Percentiles rank a stretch among this genome's conserved stretches.
phyloP scores from a whole-genome alignment of 92 coral and sea anemone species.

The Nematostella vectensis region DNA sequence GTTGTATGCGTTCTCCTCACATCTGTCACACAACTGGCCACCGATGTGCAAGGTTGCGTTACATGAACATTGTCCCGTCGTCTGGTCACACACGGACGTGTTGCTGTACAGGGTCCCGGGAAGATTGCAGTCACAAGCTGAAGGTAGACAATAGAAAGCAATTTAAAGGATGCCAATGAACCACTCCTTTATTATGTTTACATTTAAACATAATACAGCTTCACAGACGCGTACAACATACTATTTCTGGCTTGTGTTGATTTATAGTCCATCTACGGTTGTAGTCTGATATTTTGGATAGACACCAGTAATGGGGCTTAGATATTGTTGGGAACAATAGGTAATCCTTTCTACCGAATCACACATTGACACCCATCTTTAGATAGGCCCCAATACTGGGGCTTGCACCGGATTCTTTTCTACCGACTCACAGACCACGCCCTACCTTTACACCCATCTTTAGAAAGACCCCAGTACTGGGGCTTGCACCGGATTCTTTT shows the following conservation, averaged over 20 bases:
- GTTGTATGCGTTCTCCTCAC: conserved; percentile 82
- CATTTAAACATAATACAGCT: too few species aligned
- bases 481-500: conserved; percentile 58
- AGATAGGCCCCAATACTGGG: conserved; percentile 76
- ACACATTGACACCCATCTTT: conserved; percentile 63
- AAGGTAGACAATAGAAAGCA: neutral
- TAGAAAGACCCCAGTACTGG: conserved; percentile 73
- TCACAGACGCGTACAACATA: too few species aligned
- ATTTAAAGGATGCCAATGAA: too few species aligned
- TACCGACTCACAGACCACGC: neutral
- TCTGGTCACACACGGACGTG: conserved; percentile 50
- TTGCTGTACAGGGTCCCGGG: conserved; percentile 58
- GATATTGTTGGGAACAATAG: too few species aligned
- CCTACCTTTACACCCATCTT: conserved; percentile 71
- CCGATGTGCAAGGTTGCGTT: conserved; percentile 64
- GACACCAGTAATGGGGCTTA: conserved; percentile 68
- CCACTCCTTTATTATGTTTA: too few species aligned
- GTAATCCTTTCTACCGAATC: conserved; percentile 19
- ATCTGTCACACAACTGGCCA: conserved; percentile 73
- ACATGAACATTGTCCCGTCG: conserved; percentile 84
- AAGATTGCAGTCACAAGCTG: conserved; percentile 69
- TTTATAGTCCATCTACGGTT: too few species aligned
- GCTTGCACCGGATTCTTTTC: conserved; percentile 55
- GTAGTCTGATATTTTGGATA: too few species aligned
- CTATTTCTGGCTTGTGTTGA: too few species aligned